Percentiles rank a stretch among this genome's conserved stretches.
phyloP scores from a whole-genome alignment of 2,113 vertebrate genomes.

The Pelodiscus sinensis region DNA sequence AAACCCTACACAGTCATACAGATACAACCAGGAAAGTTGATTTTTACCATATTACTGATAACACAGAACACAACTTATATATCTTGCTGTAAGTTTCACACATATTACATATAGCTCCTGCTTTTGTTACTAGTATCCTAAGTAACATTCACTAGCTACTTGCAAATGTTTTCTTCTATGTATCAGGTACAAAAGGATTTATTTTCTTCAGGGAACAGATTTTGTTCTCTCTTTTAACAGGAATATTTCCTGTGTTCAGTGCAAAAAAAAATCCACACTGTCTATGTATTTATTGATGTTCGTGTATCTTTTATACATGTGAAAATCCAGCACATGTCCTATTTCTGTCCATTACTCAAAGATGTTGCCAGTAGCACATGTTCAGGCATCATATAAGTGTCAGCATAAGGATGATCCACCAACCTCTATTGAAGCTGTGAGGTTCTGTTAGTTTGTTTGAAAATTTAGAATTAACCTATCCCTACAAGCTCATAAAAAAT shows the following conservation, averaged over 20 bases:
- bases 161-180: neutral
- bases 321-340: neutral
- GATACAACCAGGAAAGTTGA: neutral
- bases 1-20: neutral
- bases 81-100: neutral
- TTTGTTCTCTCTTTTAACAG: fast-evolving
- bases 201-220: neutral
- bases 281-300: neutral
- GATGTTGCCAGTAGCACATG: fast-evolving
- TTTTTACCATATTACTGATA: neutral
- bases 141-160: neutral
- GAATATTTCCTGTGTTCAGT: neutral
- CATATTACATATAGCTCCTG: neutral
- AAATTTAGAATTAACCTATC: neutral
- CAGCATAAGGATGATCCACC: neutral
- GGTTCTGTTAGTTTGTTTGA: neutral
- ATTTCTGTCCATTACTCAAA: neutral
- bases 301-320: fast-evolving
- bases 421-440: neutral
- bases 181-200: neutral
- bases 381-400: neutral
- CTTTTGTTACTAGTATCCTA: neutral
- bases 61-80: neutral
- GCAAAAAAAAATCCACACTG: neutral
- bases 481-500: neutral